phyloP scores from a whole-genome alignment of 35 echinoderm and acorn worm genomes.

The Lytechinus pictus region DNA sequence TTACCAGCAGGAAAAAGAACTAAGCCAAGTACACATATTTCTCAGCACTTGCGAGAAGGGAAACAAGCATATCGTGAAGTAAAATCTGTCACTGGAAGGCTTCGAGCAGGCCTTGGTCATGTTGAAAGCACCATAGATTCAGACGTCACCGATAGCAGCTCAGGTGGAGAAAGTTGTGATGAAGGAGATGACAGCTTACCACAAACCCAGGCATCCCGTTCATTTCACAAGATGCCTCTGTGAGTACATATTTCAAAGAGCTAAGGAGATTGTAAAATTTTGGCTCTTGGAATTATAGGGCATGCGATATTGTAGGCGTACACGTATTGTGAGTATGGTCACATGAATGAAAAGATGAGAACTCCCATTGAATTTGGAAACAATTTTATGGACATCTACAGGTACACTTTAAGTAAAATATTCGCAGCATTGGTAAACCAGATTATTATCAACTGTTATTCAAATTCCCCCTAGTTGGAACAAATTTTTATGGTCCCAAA shows the following conservation, averaged over 20 bases:
- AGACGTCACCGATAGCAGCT: constrained; percentile 97
- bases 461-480: no score
- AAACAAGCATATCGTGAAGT: constrained; percentile 46
- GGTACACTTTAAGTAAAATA: no score
- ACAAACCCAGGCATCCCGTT: constrained; percentile 55
- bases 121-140: constrained; percentile 74
- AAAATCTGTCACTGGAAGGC: constrained; percentile 51
- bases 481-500: no score
- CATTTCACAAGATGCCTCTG: constrained; percentile 79
- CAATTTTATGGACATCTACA: no score
- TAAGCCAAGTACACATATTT: constrained; percentile 41
- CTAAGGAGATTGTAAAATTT: no score
- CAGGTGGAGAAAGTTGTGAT: constrained; percentile 86
- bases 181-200: constrained; percentile 62
- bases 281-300: no score
- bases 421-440: no score
- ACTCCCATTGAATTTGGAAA: no score
- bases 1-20: constrained; percentile 42
- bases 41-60: constrained; percentile 39
- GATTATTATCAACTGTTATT: no score
- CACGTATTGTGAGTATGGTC: no score
- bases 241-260: constrained; percentile 65
- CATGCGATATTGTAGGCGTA: no score
- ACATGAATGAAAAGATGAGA: no score
- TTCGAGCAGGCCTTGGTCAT: constrained; percentile 73